Base-by-base conservation (phyloP, 92 coral and sea anemone genomes). In the Phenganax stokvisi region DNA sequence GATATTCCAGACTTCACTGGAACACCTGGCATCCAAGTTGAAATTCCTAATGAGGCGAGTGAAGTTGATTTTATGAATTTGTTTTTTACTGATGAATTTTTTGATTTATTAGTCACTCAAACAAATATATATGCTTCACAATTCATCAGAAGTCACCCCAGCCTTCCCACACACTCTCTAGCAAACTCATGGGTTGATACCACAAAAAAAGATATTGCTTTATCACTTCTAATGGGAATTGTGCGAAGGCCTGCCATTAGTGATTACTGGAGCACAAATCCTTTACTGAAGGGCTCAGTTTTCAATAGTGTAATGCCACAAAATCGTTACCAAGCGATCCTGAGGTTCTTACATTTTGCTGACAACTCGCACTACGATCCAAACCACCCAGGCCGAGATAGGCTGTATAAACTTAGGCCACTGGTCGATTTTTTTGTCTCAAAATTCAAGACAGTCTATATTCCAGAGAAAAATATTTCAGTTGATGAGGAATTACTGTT, bases 401-500 rank as follows among this genome's bases (percentile, higher is more conserved):
- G 76, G 17, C 57, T 88, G 9, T 81, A 58, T 80, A 88, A 85
- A 62, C 83, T 87, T 10, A 84, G 90, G 55, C 85, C 83, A 5
- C 54, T 75, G 29, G 78, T 83, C 28, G 82, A 87, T 51, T 80
- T 70, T 58, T 17, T 87, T 52, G 56, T 62, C 8, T 29, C 59
- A 8, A 84, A 80, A 44, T 87, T 87, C 75, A 80, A 81, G 54
- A 54, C 57, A 10, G 28, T 84, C 12, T 84, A 86, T 57, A 82
- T 75, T 55, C 89, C 89, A 17, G 77, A 75, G 62, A 12, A 81
- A 47, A 17, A 86, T 29, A 81, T 86, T 73, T 81, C 85, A 5
- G 51, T 87, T 56, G 88, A 84, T 66, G 85, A 87, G 77, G 81
- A 73, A 15, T 69, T 87, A n/a, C 27, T 87, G 64, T 44, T 84